phyloP scores from a whole-genome alignment of 2,797 vertebrate species.

The Glossophaga mutica region DNA sequence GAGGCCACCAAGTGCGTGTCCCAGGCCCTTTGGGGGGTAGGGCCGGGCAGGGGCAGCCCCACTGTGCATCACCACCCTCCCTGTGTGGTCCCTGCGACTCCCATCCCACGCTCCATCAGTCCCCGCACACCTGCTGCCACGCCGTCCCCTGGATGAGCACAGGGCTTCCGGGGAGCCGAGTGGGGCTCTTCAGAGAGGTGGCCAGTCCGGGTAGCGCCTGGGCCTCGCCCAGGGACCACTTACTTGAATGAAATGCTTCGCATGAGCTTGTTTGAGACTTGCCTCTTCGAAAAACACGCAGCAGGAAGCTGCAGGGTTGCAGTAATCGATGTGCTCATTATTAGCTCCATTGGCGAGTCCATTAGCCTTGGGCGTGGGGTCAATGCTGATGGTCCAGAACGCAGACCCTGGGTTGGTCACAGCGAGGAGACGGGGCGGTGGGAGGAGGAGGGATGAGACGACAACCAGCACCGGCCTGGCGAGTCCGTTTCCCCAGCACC shows the following conservation, averaged over 20 bases:
- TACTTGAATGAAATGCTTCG: neutral
- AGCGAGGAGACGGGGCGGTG: neutral
- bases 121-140: neutral
- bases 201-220: neutral
- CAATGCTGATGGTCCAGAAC: slow-evolving; percentile 19
- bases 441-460: neutral
- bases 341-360: neutral
- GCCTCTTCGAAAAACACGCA: neutral
- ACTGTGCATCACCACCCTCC: neutral
- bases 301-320: neutral
- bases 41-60: neutral
- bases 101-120: neutral
- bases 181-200: neutral
- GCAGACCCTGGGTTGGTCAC: slow-evolving; percentile 18
- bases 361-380: slow-evolving; percentile 54
- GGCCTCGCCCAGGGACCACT: neutral
- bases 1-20: neutral
- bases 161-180: too few species aligned
- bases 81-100: neutral
- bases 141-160: rapidly evolving
- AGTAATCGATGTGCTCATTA: slow-evolving; percentile 34
- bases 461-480: neutral
- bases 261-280: neutral
- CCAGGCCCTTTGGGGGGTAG: neutral
- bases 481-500: neutral